Evolutionary conservation across 1,140 invertebrate species (phyloP).

Genomic region (Portunus trituberculatus): DNA sequence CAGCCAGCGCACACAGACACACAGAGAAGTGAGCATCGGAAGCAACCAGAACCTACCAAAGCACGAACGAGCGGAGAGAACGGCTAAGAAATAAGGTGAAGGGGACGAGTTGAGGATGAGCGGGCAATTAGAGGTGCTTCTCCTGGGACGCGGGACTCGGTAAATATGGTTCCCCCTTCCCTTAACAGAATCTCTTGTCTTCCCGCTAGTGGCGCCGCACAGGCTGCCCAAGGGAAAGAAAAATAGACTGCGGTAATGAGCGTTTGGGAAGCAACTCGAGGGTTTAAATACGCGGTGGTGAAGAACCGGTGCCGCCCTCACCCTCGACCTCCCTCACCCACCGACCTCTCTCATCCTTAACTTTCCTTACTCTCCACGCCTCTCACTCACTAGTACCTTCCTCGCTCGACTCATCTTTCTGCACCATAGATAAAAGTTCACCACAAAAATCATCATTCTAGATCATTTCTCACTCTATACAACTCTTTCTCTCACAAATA

Average conservation of each 20-base stretch:
- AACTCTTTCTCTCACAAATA: too few species aligned
- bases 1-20: too few species aligned
- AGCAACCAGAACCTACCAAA: not conserved
- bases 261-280: conserved; percentile 5
- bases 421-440: too few species aligned
- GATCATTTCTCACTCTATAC: too few species aligned
- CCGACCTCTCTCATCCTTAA: not conserved
- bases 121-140: not conserved
- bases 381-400: not conserved
- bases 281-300: not conserved
- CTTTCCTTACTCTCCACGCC: not conserved
- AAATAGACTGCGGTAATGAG: conserved; percentile 22
- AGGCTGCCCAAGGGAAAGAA: not conserved
- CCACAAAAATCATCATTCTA: too few species aligned
- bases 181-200: conserved; percentile 12
- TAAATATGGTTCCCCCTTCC: conserved; percentile 11
- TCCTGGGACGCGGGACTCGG: not conserved
- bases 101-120: not conserved
- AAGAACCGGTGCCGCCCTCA: not conserved
- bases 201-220: not conserved
- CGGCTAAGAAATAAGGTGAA: not conserved
- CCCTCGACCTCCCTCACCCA: not conserved
- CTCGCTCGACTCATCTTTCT: not conserved
- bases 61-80: not conserved
- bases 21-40: not conserved